Percentiles rank a stretch among this genome's conserved stretches.
phyloP scores from a whole-genome alignment of 2,113 vertebrate genomes.

The Gymnocephalus cernua region DNA sequence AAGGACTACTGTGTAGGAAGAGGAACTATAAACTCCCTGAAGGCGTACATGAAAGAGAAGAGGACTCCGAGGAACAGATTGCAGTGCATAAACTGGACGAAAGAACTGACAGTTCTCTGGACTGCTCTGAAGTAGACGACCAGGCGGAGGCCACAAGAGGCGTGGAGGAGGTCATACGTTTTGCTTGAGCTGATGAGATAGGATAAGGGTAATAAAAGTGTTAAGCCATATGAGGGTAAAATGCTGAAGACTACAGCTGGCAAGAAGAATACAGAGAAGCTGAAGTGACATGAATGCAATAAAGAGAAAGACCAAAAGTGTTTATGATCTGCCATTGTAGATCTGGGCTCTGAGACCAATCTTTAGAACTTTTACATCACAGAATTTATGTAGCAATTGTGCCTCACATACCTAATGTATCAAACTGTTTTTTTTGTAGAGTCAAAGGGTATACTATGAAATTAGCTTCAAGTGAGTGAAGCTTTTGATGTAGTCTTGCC shows the following conservation, averaged over 20 bases:
- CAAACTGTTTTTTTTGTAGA: slow-evolving; percentile 32
- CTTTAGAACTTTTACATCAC: not conserved
- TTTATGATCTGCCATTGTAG: not conserved
- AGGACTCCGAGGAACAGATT: slow-evolving; percentile 12
- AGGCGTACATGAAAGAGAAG: slow-evolving; percentile 1
- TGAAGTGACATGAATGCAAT: not conserved
- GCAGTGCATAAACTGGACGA: not conserved
- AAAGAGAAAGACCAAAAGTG: slow-evolving; percentile 11
- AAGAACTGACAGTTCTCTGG: slow-evolving; percentile 58
- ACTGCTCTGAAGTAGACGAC: slow-evolving; percentile 83
- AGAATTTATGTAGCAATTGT: not conserved
- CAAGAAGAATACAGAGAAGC: not conserved
- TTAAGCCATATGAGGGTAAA: slow-evolving; percentile 6
- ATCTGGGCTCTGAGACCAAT: slow-evolving; percentile 12
- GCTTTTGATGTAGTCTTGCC: slow-evolving; percentile 1
- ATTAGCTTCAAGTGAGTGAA: not conserved
- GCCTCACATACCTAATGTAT: slow-evolving; percentile 29
- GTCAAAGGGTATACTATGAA: not conserved
- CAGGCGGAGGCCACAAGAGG: slow-evolving; percentile 16
- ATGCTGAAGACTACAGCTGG: not conserved
- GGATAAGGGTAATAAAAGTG: not conserved
- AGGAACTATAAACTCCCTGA: slow-evolving; percentile 38
- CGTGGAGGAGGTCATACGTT: slow-evolving; percentile 8
- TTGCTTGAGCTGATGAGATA: slow-evolving; percentile 17
- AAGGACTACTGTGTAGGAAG: slow-evolving; percentile 76